These are phyloP conservation scores for Zoanthus sansibaricus DNA, from an alignment of 92 coral and sea anemone species.

Conservation along the genomic window DNA sequence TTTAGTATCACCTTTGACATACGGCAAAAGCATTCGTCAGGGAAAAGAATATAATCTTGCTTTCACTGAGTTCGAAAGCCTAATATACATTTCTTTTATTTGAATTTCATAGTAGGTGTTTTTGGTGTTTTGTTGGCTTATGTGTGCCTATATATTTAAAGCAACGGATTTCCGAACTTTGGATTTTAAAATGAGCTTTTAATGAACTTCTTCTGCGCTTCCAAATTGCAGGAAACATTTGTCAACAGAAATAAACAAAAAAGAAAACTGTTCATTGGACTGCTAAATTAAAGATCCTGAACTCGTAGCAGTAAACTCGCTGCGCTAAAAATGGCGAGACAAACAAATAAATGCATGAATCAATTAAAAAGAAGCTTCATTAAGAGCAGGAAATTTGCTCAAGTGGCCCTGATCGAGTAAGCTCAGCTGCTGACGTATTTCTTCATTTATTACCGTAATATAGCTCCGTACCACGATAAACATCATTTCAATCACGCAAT, in stretches of 20 bases:
- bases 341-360: not conserved
- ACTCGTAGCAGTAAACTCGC: not conserved
- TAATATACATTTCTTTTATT: not conserved
- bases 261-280: not conserved
- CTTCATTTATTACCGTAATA: not conserved
- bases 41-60: no score
- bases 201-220: not conserved
- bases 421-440: not conserved
- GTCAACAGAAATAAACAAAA: not conserved
- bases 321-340: not conserved
- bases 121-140: not conserved
- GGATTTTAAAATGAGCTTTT: not conserved
- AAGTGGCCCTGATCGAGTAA: conserved; percentile 1
- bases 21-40: no score
- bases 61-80: no score
- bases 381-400: not conserved
- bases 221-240: not conserved
- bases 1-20: no score
- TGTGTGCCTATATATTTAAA: not conserved
- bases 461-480: not conserved
- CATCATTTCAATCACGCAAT: conserved; percentile 25
- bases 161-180: not conserved
- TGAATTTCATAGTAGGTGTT: not conserved
- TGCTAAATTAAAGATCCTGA: not conserved
- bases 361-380: not conserved